Conservation (phyloP, 2,797 vertebrate genomes). For the Pseudochirops cupreus region DNA sequence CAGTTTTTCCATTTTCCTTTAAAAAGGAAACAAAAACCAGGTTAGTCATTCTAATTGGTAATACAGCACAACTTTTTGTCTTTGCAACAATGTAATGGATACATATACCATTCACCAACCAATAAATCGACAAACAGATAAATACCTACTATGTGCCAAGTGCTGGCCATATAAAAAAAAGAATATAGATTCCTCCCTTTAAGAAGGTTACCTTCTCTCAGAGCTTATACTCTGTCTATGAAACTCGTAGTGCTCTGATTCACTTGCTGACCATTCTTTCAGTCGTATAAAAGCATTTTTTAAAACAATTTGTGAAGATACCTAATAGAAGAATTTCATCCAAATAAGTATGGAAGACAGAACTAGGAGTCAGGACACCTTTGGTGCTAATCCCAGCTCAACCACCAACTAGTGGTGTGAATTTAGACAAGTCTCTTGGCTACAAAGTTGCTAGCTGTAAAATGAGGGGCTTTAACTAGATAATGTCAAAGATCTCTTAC, state of each 20-base stretch:
- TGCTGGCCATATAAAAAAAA: not conserved
- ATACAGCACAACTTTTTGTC: not conserved
- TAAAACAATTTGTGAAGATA: too few species aligned
- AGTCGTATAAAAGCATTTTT: too few species aligned
- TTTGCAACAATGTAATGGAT: not conserved
- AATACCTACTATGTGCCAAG: not conserved
- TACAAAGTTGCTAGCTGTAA: conserved; percentile 55
- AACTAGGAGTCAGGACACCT: not conserved
- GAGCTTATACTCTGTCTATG: not conserved
- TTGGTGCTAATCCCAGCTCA: not conserved
- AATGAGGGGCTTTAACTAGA: conserved; percentile 21
- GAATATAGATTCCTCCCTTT: not conserved
- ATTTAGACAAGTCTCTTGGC: conserved; percentile 41
- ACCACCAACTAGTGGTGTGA: not conserved
- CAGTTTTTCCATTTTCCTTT: conserved; percentile 27
- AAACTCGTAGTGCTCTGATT: not conserved
- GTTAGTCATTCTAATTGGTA: conserved; percentile 25
- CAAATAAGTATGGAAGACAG: conserved; percentile 8
- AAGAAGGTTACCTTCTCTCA: not conserved
- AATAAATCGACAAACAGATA: not conserved
- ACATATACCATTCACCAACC: conserved; percentile 26
- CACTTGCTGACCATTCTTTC: not conserved
- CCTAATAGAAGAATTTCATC: conserved; percentile 49
- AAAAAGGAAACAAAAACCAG: conserved; percentile 28
- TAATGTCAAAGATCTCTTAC: conserved; percentile 52